Evolutionary conservation across 1,140 invertebrate species (phyloP), one percentile per base, ranked within the genome.

Genomic region (Zaprionus gabonicus): DNA sequence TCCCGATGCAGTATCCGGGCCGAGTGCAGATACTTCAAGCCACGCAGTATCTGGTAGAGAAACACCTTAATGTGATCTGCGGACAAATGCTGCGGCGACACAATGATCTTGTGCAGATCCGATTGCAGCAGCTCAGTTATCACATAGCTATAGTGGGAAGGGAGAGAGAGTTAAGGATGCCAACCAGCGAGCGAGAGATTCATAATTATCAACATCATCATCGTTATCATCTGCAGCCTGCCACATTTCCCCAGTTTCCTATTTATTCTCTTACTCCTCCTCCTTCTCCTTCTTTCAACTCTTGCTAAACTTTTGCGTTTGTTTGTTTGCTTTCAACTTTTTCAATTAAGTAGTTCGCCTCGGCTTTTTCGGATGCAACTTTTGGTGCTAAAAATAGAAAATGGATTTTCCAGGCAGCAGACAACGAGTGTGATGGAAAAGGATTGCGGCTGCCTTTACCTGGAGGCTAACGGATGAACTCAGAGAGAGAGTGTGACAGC

Each of bases 61-160:
- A 99, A 99, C 93, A 99, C 98, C 96, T 99, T 99, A 93, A 99
- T 99, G 95, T 99, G 99, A 94, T 99, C 99, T 63, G 98, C 96
- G 82, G 98, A 99, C 62, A 99, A 96, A 91, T 98, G 97, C 94
- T 99, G 99, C 66, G 98, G 98, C 77, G 98, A 99, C 76, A 99
- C 99, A 93, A 99, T 99, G 93, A 99, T 99, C 95, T 99, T 99
- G 95, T 99, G 99, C 80, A 99, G 95, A 95, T 99, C 99, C 93
- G 98, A 99, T 94, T 99, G 99, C 93, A 99, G 97, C 81, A 99
- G 95, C 94, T 99, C 99, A 57, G 98, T 99, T 93, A 99, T 98
- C 90, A 99, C 98, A 95, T 99, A 99, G 94, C 99, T 99, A 65
- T 49, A 58, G 55, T 7, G 15, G 28, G n/a, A 58, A 15, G 62